Evolutionary conservation across 1,140 invertebrate genomes (phyloP).

Genomic region (Coenobita brevimanus): DNA sequence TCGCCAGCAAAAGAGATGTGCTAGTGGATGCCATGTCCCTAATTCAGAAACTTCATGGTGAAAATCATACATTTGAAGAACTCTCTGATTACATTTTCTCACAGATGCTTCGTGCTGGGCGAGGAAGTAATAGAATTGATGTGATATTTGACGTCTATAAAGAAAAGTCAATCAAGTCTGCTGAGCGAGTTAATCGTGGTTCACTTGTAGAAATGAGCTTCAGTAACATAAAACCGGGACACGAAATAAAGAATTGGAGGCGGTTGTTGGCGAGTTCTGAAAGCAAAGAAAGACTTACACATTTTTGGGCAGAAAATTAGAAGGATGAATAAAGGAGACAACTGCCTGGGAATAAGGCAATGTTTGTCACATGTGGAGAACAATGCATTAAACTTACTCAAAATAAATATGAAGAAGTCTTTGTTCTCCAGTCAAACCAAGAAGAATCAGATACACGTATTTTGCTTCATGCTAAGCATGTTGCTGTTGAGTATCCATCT

Average conservation of each 20-base stretch:
- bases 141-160: constrained; percentile 3
- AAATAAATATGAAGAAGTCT: background rate
- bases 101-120: background rate
- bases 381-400: background rate
- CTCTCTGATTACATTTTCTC: background rate
- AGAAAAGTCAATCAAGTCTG: background rate
- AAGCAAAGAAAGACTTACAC: constrained; percentile 1
- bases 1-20: background rate
- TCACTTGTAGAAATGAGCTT: background rate
- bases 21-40: constrained; percentile 39
- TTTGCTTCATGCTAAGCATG: background rate
- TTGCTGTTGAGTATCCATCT: background rate
- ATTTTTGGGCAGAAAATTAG: background rate
- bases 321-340: background rate
- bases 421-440: background rate
- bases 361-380: background rate
- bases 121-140: background rate
- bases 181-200: constrained; percentile 2
- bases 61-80: constrained; percentile 29
- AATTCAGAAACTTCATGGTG: constrained; percentile 15
- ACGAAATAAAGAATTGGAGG: constrained; percentile 2
- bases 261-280: background rate
- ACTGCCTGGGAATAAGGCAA: background rate
- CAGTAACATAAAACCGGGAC: background rate
- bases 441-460: constrained; percentile 5